Base-by-base conservation (phyloP, 2,797 vertebrate genomes). In the Taeniopygia guttata region DNA sequence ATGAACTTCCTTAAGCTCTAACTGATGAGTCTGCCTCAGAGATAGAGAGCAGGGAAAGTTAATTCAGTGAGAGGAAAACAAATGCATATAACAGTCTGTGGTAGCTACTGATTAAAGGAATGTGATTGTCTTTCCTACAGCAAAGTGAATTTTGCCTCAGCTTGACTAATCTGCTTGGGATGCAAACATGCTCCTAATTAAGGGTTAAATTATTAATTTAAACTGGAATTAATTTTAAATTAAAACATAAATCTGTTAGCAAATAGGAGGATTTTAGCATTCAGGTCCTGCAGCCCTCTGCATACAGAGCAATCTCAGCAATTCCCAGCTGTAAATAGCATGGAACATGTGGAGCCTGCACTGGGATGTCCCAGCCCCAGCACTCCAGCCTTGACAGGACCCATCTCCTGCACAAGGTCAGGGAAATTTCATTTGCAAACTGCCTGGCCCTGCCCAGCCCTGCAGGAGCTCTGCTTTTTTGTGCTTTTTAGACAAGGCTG, bases 361-460 rank as follows among this genome's bases (percentile, higher is more conserved):
- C 56, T 45, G 78, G 97, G 91, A 98, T 96, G 97, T 98, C 97
- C 97, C 97, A 96, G 96, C 90, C 96, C 95, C 69, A 26, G 76
- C 72, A 74, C 91, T 93, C 84, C 63, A 86, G 87, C 36, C 68
- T 85, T 76, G 86, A 67, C 90, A 91, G 91, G 45, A 90, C 87
- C 92, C 95, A 67, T 93, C 94, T 97, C 76, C 77, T 58, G 95
- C 82, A 97, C 97, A 98, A 98, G 96, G 98, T 98, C 97, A 97
- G 96, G 93, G 59, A 73, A 94, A 97, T 62, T 97, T 97, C 84
- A 93, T 94, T 95, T 82, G 42, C 82, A 84, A 93, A 95, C 95
- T 69, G 83, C 97, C 91, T 94, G 92, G 40, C 67, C 49, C 87
- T 95, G 56, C 78, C 68, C 21, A 32, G 48, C 96, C 92, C 92